These are phyloP conservation scores for Apteryx mantelli DNA, from an alignment of 2,113 vertebrate genomes.

Conservation along the genomic window DNA sequence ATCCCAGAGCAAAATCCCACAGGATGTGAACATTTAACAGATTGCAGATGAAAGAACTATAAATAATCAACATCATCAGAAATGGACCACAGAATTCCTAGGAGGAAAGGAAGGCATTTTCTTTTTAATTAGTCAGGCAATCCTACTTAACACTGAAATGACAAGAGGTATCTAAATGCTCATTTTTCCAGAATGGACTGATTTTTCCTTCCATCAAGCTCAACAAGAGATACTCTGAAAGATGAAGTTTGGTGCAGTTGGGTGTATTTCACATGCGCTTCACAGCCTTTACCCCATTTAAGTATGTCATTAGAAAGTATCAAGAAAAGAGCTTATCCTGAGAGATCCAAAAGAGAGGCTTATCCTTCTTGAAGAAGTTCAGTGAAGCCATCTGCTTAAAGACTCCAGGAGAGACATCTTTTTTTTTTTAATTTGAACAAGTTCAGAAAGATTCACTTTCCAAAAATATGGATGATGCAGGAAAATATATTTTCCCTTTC, in stretches of 20 bases:
- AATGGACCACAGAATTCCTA: neutral
- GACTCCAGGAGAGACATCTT: neutral
- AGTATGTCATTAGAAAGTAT: neutral
- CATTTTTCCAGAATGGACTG: neutral
- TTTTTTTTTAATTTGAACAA: neutral
- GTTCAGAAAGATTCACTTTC: neutral
- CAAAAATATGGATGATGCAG: neutral
- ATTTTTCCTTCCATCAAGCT: neutral
- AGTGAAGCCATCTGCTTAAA: neutral
- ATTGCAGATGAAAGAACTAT: constrained; percentile 3
- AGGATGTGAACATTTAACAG: neutral
- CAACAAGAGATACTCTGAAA: neutral
- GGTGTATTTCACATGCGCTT: neutral
- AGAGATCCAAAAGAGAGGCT: neutral
- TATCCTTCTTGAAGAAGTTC: neutral
- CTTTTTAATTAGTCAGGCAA: neutral
- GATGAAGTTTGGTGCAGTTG: no score
- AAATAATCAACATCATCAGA: neutral
- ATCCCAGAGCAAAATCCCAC: constrained; percentile 20
- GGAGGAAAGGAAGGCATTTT: neutral
- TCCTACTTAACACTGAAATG: neutral
- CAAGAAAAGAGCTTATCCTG: neutral
- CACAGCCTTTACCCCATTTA: neutral
- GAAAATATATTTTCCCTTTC: neutral
- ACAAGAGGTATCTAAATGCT: neutral